Conservation (phyloP, 2,113 vertebrate genomes). For the Salvelinus fontinalis region DNA sequence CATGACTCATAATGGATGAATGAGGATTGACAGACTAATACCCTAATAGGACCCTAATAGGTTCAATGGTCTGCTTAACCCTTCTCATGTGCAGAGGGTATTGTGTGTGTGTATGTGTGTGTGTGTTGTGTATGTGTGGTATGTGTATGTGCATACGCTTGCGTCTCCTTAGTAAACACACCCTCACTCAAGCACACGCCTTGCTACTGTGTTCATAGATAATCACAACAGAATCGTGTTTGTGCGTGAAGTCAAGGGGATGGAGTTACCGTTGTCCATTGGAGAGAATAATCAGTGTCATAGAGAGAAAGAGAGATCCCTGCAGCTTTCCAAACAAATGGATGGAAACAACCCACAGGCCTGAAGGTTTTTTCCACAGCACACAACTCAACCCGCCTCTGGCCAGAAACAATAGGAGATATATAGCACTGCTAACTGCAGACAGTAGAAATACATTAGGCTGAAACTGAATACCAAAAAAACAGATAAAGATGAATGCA, state of each 20-base stretch:
- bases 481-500: slow-evolving; percentile 38
- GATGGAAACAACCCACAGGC: slow-evolving; percentile 31
- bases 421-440: slow-evolving; percentile 18
- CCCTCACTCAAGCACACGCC: neutral
- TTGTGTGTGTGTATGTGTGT: neutral
- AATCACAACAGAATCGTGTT: slow-evolving; percentile 25
- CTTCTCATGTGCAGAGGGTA: neutral
- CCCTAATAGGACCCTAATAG: slow-evolving; percentile 12
- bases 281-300: slow-evolving; percentile 25
- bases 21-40: slow-evolving; percentile 29
- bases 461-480: slow-evolving; percentile 29
- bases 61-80: slow-evolving; percentile 5
- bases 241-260: slow-evolving; percentile 18
- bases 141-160: neutral
- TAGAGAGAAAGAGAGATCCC: slow-evolving; percentile 10
- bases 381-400: slow-evolving; percentile 6
- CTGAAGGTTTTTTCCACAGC: slow-evolving; percentile 31
- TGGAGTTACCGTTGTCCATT: slow-evolving; percentile 23
- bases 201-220: neutral
- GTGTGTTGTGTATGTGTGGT: neutral
- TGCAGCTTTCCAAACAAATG: slow-evolving; percentile 26
- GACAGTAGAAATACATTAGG: slow-evolving; percentile 29
- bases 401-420: neutral
- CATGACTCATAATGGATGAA: slow-evolving; percentile 39
- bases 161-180: neutral